A percentile compares a stretch with the other conserved stretches of the same genome.
Evolutionary conservation across 2,888 invertebrate species (phyloP).

Genomic region (Hemicrepidius hirtus): DNA sequence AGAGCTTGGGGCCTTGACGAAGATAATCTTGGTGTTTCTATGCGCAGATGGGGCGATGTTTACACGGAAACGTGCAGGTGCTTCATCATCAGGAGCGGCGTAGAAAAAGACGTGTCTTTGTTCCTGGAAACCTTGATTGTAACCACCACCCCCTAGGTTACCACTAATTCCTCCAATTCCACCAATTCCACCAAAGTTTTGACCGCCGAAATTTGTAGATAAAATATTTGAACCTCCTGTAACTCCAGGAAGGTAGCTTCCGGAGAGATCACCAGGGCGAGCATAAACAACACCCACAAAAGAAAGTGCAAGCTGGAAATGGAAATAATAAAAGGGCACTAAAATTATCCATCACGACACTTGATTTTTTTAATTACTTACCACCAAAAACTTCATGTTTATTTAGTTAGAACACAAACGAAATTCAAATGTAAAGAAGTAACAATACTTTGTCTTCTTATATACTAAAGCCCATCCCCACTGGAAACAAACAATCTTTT

Average conservation of each 20-base stretch:
- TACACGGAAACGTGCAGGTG: constrained; percentile 59
- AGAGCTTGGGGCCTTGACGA: constrained; percentile 70
- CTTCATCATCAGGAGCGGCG: constrained; percentile 66
- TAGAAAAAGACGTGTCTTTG: constrained; percentile 67
- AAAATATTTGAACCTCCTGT: constrained; percentile 4
- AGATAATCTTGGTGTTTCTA: constrained; percentile 71
- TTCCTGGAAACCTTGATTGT: constrained; percentile 47
- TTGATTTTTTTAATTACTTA: too few species aligned
- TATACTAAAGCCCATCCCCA: background rate
- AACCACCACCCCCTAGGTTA: constrained; percentile 16
- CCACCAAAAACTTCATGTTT: too few species aligned
- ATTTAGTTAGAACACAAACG: too few species aligned
- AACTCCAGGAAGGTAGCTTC: constrained; percentile 49
- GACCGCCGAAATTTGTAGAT: background rate
- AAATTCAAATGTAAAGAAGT: too few species aligned
- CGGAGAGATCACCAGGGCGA: constrained; percentile 71
- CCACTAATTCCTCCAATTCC: background rate
- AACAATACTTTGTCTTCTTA: too few species aligned
- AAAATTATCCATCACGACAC: too few species aligned
- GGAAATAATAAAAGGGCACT: background rate
- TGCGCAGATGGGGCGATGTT: constrained; percentile 63
- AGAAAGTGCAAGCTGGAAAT: constrained; percentile 29
- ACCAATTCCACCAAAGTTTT: background rate
- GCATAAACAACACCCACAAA: constrained; percentile 73
- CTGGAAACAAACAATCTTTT: background rate